Percentiles rank a stretch among this genome's conserved stretches.
These are phyloP conservation scores for Procavia capensis DNA, from an alignment of 2,113 vertebrate genomes.

Conservation along the genomic window DNA sequence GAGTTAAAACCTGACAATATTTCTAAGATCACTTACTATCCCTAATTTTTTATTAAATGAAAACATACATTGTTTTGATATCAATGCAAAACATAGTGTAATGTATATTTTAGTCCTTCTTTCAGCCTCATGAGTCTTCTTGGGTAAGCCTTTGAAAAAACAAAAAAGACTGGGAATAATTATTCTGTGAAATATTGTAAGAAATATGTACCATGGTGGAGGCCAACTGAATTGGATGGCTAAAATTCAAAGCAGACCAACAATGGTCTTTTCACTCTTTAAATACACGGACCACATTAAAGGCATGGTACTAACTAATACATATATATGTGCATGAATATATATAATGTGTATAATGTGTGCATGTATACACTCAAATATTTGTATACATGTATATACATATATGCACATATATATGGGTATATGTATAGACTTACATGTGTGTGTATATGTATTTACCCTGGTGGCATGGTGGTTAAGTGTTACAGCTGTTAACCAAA, in stretches of 20 bases:
- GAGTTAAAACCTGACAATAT: background rate
- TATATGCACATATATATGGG: no score
- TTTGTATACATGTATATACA: no score
- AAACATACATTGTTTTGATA: constrained; percentile 33
- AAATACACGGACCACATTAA: constrained; percentile 19
- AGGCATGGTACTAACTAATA: background rate
- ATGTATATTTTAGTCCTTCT: background rate
- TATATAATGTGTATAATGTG: no score
- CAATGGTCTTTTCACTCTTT: constrained; percentile 29
- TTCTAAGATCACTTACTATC: background rate
- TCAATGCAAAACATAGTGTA: constrained; percentile 44
- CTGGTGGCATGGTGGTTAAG: no score
- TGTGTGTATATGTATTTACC: no score
- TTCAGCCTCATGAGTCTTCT: constrained; percentile 16
- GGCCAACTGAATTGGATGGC: background rate
- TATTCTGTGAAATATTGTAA: background rate
- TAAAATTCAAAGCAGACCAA: constrained; percentile 24
- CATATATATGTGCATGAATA: no score
- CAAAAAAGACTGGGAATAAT: constrained; percentile 9
- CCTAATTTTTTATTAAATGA: constrained; percentile 6
- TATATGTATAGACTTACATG: no score
- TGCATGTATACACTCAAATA: no score
- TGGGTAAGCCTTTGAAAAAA: constrained; percentile 3
- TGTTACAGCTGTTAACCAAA: no score
- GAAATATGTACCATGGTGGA: background rate